These are phyloP conservation scores for Stegastes partitus DNA, from an alignment of 2,113 vertebrate species.

Conservation along the genomic window DNA sequence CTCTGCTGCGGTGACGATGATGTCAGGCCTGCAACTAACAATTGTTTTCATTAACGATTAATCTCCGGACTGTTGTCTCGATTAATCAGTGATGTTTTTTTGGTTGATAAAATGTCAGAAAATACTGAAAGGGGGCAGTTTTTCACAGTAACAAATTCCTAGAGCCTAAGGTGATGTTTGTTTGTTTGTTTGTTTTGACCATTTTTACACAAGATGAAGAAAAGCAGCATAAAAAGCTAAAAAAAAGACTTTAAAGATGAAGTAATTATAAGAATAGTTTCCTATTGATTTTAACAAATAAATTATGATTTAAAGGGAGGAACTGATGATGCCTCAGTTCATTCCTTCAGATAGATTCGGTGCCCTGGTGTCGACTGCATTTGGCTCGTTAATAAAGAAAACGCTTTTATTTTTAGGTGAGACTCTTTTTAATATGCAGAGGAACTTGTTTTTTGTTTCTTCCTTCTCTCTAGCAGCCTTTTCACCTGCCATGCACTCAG, in stretches of 20 bases:
- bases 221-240: too few species aligned
- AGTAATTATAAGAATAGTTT: too few species aligned
- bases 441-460: not conserved
- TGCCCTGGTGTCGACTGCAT: not conserved
- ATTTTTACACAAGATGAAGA: too few species aligned
- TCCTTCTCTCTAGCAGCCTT: not conserved
- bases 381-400: not conserved
- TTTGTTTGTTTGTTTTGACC: too few species aligned
- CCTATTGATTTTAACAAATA: too few species aligned
- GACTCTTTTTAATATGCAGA: not conserved
- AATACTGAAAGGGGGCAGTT: too few species aligned
- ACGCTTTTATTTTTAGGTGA: not conserved
- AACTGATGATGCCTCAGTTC: too few species aligned
- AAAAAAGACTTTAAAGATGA: too few species aligned
- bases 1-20: not conserved
- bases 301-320: too few species aligned
- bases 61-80: not conserved
- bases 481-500: slow-evolving; percentile 25
- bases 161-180: not conserved
- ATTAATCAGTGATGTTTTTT: not conserved
- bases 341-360: too few species aligned
- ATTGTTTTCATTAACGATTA: not conserved
- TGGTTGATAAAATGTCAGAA: not conserved
- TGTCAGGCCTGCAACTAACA: not conserved
- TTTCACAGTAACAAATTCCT: not conserved